Conservation (phyloP, 2,113 vertebrate species). For the Oryzias celebensis region DNA sequence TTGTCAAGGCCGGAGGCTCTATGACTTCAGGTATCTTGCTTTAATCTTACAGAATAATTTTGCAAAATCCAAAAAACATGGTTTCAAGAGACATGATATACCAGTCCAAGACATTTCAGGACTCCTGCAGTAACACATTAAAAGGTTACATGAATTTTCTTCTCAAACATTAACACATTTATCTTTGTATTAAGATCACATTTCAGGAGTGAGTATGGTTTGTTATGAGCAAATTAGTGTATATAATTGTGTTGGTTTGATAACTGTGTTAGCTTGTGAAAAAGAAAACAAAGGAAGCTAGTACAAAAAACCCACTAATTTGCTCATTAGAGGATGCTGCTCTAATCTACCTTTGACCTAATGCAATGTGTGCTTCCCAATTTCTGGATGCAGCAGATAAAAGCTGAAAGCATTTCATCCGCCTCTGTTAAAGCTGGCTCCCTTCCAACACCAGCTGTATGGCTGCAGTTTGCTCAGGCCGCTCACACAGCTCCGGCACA, state of each 20-base stretch:
- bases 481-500: constrained; percentile 48
- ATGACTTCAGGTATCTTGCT: too few species aligned
- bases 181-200: background rate
- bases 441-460: constrained; percentile 32
- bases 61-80: too few species aligned
- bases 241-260: background rate
- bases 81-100: too few species aligned
- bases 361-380: constrained; percentile 15
- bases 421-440: constrained; percentile 32
- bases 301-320: background rate
- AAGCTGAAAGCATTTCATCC: constrained; percentile 47
- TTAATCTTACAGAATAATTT: too few species aligned
- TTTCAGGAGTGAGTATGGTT: background rate
- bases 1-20: too few species aligned
- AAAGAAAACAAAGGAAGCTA: constrained; percentile 1
- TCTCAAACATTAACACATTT: background rate
- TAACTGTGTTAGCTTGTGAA: background rate
- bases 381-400: constrained; percentile 55
- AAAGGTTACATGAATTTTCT: too few species aligned
- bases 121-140: too few species aligned
- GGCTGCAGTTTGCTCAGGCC: constrained; percentile 37
- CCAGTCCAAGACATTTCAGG: background rate
- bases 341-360: constrained; percentile 38
- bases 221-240: background rate
- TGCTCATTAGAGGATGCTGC: constrained; percentile 34